Conservation (phyloP, 2,888 invertebrate species). For the Lymantria monacha region DNA sequence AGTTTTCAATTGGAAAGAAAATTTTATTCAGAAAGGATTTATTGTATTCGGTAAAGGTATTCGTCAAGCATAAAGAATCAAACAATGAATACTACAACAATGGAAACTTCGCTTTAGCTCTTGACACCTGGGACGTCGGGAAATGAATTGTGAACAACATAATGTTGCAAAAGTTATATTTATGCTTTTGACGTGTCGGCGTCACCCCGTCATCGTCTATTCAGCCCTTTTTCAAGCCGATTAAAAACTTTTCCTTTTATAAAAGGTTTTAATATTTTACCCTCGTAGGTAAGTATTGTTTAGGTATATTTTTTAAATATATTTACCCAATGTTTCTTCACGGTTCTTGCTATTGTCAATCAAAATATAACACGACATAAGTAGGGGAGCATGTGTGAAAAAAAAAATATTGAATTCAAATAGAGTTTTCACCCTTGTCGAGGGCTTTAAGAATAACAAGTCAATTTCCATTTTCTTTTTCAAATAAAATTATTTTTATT, state of each 20-base stretch:
- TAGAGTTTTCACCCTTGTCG: slow-evolving; percentile 25
- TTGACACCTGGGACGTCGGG: slow-evolving; percentile 56
- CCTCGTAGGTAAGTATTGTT: slow-evolving; percentile 30
- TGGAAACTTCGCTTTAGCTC: slow-evolving; percentile 57
- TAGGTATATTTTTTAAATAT: slow-evolving; percentile 18
- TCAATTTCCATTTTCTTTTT: slow-evolving; percentile 14
- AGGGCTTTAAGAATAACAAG: slow-evolving; percentile 16
- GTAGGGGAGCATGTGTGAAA: slow-evolving; percentile 29
- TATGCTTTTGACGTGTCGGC: slow-evolving; percentile 33
- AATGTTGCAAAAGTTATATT: slow-evolving; percentile 37
- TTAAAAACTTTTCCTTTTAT: slow-evolving; percentile 57
- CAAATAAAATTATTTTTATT: background rate
- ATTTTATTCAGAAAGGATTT: slow-evolving; percentile 30
- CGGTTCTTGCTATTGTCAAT: slow-evolving; percentile 43
- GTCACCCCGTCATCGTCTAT: slow-evolving; percentile 28
- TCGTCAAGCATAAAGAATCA: slow-evolving; percentile 48
- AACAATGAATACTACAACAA: slow-evolving; percentile 53
- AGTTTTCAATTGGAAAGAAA: slow-evolving; percentile 49
- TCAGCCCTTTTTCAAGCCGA: slow-evolving; percentile 53
- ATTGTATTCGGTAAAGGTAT: slow-evolving; percentile 23
- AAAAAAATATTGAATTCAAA: slow-evolving; percentile 36
- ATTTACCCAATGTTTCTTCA: slow-evolving; percentile 35
- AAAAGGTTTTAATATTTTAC: slow-evolving; percentile 43
- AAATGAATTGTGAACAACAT: slow-evolving; percentile 57
- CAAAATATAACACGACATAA: slow-evolving; percentile 38